A percentile compares a stretch with the other conserved stretches of the same genome.
Evolutionary conservation across 2,113 vertebrate genomes (phyloP).

Genomic region (Bolborhynchus lineola): DNA sequence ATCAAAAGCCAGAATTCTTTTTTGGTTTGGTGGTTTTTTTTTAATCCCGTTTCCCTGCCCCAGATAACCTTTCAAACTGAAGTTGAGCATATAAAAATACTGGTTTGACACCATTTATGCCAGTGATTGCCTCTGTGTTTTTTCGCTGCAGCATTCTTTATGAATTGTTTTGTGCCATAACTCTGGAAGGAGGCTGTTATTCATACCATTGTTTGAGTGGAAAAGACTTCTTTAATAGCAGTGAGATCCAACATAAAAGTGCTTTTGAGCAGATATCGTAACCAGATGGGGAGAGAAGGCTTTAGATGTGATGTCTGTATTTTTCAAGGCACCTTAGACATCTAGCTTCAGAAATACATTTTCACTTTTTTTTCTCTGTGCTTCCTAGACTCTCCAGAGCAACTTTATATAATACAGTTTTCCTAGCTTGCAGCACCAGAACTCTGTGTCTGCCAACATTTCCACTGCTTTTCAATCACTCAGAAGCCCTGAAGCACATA

Average conservation of each 20-base stretch:
- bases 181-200: neutral
- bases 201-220: neutral
- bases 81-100: neutral
- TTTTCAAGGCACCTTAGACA: neutral
- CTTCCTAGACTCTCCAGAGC: neutral
- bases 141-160: neutral
- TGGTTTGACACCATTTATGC: neutral
- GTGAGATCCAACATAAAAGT: constrained; percentile 1
- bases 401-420: neutral
- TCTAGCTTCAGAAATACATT: neutral
- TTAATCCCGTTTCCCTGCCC: neutral
- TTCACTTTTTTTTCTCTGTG: neutral
- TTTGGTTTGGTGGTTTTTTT: neutral
- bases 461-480: neutral
- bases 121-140: neutral
- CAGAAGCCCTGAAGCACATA: neutral
- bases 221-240: neutral
- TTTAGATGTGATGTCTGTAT: neutral
- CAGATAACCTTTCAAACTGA: neutral
- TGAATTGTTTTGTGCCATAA: neutral
- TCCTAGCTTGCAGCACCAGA: neutral
- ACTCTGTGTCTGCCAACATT: neutral
- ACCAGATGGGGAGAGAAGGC: neutral
- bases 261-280: neutral
- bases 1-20: neutral